Base-by-base conservation (phyloP, 2,888 invertebrate genomes). In the Leptura quadrifasciata region DNA sequence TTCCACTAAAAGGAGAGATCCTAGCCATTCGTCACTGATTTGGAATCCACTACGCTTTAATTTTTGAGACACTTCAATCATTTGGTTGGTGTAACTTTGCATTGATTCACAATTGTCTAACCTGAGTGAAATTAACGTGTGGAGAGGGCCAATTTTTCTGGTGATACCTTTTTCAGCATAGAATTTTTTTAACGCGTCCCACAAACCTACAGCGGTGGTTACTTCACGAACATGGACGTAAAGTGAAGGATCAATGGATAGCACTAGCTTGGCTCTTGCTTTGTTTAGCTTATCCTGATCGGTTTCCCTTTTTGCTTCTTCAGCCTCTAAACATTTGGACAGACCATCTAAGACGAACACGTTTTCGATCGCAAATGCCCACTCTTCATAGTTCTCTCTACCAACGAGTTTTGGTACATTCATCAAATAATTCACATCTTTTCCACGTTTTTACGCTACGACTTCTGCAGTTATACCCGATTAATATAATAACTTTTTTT, bases 41-140 rank as follows among this genome's bases (percentile, higher is more conserved):
- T 79, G 74, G 71, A 85, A 86, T n/a, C 84, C 84, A 8, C 83
- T 85, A 57, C 83, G 63, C 9, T 74, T 61, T 39, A 85, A 79
- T 78, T 79, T 81, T 58, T 84, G 84, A 5, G 81, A 72, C 10
- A 81, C 84, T 78, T 85, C 84, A 6, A 85, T 72, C 8, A 86
- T 68, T 72, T 85, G 84, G 63, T 75, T 85, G 0, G 86, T 82
- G 65, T 85, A 86, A 0, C 24, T 15, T 47, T 72, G 77, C 83
- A 85, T 85, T 4, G 80, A 79, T 24, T 76, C 78, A 70, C 75
- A 78, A 71, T 83, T 82, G 63, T 86, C 85, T 5, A 82, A 72
- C 24, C 83, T 65, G 1, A 77, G 69, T 3, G 83, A 84, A n/a
- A 70, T 63, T 82, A 84, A 17, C 83, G 64, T 18, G 71, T 63